Evolutionary conservation across 2,113 vertebrate genomes (phyloP).

Genomic region (Cardinalis cardinalis): DNA sequence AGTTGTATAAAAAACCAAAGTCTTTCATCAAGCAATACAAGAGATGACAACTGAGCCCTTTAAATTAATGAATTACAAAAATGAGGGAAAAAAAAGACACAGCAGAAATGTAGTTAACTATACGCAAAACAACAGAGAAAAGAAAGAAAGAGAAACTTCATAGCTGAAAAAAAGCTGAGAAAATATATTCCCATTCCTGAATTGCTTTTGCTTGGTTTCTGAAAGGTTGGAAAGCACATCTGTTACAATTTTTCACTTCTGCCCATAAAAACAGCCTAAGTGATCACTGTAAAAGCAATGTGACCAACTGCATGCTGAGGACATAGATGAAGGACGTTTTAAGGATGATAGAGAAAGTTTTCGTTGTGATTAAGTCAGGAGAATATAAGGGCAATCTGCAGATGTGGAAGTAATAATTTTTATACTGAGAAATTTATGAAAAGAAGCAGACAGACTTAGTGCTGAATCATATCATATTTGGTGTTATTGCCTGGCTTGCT

Average conservation of each 20-base stretch:
- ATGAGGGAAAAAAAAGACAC: rapidly evolving
- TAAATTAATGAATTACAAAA: not conserved
- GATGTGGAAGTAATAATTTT: not conserved
- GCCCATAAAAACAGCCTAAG: not conserved
- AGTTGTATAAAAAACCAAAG: not conserved
- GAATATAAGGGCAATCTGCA: not conserved
- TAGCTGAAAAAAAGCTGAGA: not conserved
- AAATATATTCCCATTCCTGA: not conserved
- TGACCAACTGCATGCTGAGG: not conserved
- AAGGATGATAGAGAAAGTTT: not conserved
- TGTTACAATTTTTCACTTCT: not conserved
- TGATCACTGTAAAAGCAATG: not conserved
- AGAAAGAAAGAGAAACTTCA: not conserved
- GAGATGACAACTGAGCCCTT: not conserved
- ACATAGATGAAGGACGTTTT: not conserved
- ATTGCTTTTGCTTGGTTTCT: not conserved
- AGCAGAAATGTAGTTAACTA: not conserved
- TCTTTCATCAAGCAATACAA: not conserved
- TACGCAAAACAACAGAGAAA: not conserved
- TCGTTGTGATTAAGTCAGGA: not conserved
- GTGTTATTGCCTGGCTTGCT: not conserved
- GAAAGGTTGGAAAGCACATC: not conserved
- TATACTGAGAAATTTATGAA: not conserved
- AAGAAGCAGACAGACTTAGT: not conserved
- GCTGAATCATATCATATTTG: not conserved